phyloP scores from a whole-genome alignment of 2,888 invertebrate genomes.

The Pseudococcus viburni region DNA sequence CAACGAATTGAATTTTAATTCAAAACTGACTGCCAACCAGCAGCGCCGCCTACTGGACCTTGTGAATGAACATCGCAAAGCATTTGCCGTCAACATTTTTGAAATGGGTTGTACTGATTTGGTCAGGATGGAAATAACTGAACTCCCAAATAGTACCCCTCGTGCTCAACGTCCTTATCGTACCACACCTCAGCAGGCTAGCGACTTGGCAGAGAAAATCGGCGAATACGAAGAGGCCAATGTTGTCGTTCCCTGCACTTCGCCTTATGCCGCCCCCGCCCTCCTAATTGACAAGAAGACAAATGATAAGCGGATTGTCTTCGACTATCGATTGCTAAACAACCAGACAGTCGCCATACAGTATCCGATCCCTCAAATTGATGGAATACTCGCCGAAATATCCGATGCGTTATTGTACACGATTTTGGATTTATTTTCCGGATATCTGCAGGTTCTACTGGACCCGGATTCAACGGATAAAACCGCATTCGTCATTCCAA shows the following conservation, averaged over 20 bases:
- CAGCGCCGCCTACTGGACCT: background rate
- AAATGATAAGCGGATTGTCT: background rate
- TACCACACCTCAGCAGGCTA: background rate
- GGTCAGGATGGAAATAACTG: constrained; percentile 40
- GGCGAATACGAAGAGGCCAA: constrained; percentile 15
- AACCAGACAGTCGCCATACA: background rate
- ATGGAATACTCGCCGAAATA: constrained; percentile 33
- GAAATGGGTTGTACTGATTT: constrained; percentile 21
- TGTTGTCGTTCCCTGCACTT: background rate
- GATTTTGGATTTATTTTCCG: constrained; percentile 36
- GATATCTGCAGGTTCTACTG: constrained; percentile 54
- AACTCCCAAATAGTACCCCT: background rate
- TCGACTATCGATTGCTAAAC: constrained; percentile 49
- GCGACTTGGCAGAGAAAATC: background rate
- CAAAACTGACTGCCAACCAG: too few species aligned
- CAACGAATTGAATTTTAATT: too few species aligned
- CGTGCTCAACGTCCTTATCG: constrained; percentile 33
- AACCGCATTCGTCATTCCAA: constrained; percentile 60
- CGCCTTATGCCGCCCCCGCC: constrained; percentile 48
- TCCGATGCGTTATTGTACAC: background rate
- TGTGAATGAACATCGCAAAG: background rate
- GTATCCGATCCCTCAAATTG: constrained; percentile 13
- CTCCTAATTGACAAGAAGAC: constrained; percentile 26
- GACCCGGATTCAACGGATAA: constrained; percentile 33
- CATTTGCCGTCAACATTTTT: background rate